Percentiles rank a stretch among this genome's conserved stretches.
Conservation (phyloP, 2,888 invertebrate genomes). For the Xanthorhoe spadicearia region DNA sequence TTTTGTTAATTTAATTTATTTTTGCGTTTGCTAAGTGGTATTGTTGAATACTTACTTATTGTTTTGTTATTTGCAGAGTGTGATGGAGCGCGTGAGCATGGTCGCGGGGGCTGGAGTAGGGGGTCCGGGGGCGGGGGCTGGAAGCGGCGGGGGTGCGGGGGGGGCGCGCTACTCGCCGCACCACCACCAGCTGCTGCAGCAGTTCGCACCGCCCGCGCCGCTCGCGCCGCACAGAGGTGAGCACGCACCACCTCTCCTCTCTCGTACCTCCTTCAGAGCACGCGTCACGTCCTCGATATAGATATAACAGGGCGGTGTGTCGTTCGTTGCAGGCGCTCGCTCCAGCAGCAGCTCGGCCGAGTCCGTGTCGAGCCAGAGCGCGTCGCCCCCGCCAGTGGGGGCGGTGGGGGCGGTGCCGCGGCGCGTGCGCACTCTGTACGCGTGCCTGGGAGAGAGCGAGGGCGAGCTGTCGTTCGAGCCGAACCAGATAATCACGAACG, state of each 20-base stretch:
- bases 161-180: slow-evolving; percentile 70
- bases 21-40: no score
- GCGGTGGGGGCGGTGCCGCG: slow-evolving; percentile 53
- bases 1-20: no score
- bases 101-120: not conserved
- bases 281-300: no score
- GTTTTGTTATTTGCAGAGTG: slow-evolving; percentile 21
- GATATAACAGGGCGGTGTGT: slow-evolving; percentile 25
- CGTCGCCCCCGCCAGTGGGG: slow-evolving; percentile 55
- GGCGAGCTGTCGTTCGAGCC: slow-evolving; percentile 99
- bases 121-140: not conserved
- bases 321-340: slow-evolving; percentile 48
- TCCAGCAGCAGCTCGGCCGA: slow-evolving; percentile 91
- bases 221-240: slow-evolving; percentile 50
- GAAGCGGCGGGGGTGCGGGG: slow-evolving; percentile 7
- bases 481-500: slow-evolving; percentile 98
- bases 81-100: slow-evolving; percentile 31
- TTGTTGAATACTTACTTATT: no score
- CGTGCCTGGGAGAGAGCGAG: slow-evolving; percentile 98
- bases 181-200: slow-evolving; percentile 73
- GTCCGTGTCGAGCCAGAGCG: slow-evolving; percentile 87
- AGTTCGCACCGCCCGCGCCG: slow-evolving; percentile 87
- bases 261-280: no score
- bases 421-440: slow-evolving; percentile 96
- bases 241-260: not conserved